Evolutionary conservation across 2,888 invertebrate species (phyloP).

Genomic region (Hyposoter didymator): DNA sequence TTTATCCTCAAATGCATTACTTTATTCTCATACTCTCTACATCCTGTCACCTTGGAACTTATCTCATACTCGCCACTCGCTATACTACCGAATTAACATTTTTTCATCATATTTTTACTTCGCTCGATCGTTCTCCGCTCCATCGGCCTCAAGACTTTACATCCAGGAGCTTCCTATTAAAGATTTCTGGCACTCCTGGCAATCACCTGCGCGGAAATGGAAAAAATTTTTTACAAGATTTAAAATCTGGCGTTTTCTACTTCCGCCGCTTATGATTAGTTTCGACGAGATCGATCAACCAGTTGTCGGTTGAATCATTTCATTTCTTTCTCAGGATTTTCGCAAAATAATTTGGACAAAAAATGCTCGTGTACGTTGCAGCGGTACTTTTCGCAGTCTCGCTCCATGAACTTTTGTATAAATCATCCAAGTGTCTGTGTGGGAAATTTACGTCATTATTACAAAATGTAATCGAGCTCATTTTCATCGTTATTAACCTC

Average conservation of each 20-base stretch:
- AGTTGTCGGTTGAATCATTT: not conserved
- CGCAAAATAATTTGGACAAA: no score
- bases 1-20: constrained; percentile 18
- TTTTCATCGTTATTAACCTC: constrained; percentile 27
- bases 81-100: constrained; percentile 3
- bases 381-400: not conserved
- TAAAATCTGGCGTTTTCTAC: not conserved
- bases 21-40: constrained; percentile 34
- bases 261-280: not conserved
- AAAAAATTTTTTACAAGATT: not conserved
- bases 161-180: not conserved
- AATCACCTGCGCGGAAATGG: not conserved
- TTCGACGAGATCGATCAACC: not conserved
- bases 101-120: constrained; percentile 6
- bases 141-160: not conserved
- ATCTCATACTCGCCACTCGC: not conserved
- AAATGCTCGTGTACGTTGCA: no score
- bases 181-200: not conserved
- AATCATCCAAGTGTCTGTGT: not conserved
- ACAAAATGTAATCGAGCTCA: constrained; percentile 31
- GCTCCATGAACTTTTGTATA: not conserved
- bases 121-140: not conserved
- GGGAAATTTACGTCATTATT: not conserved
- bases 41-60: constrained; percentile 12
- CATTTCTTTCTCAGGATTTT: not conserved